Conservation (phyloP, 2,797 vertebrate genomes). For the Mormyrops boulengeri region DNA sequence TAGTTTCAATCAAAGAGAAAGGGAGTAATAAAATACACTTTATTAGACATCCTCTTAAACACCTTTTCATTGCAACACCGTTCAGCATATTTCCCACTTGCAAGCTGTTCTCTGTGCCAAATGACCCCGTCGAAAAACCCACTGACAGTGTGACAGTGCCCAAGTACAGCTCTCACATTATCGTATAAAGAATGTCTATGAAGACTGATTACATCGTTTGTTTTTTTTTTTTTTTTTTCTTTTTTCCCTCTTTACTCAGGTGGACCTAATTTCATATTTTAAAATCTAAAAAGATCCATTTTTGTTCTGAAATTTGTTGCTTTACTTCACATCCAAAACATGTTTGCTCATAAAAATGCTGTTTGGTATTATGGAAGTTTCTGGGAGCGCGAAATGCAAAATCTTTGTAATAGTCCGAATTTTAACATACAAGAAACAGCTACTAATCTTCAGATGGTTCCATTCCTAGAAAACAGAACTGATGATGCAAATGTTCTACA, state of each 20-base stretch:
- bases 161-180: conserved; percentile 8
- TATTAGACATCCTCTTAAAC: conserved; percentile 11
- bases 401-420: not conserved
- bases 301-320: not conserved
- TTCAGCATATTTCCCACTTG: not conserved
- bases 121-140: not conserved
- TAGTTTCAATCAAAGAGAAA: not conserved
- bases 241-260: not conserved
- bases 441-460: not conserved
- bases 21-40: conserved; percentile 18
- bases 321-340: not conserved
- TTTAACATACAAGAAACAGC: not conserved
- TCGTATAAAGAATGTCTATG: conserved; percentile 3
- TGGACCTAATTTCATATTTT: not conserved
- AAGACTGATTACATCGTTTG: not conserved
- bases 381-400: not conserved
- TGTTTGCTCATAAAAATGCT: conserved; percentile 7
- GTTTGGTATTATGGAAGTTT: not conserved
- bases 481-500: not conserved
- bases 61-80: conserved; percentile 9
- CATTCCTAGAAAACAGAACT: conserved; percentile 2
- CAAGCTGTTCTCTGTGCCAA: not conserved
- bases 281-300: not conserved
- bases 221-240: not conserved
- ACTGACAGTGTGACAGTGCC: not conserved